Base-by-base conservation (phyloP, 1,140 invertebrate species). In the Onthophagus taurus region DNA sequence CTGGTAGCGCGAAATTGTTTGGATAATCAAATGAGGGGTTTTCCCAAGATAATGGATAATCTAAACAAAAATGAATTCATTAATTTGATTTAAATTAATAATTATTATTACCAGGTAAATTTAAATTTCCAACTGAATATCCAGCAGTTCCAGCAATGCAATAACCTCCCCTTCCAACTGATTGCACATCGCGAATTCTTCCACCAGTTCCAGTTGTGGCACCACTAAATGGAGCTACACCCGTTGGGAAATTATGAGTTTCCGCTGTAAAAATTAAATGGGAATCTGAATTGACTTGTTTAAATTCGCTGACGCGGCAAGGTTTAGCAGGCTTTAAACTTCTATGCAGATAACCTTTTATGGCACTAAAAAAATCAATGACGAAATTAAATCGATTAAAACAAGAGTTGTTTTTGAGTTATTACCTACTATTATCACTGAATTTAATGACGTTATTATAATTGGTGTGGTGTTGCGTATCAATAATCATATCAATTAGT, bases 211-310 rank as follows among this genome's bases (percentile, higher is more conserved):
- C 94, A 5, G 94, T 97, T 1, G 93, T 93, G 1, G 95, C 94
- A 3, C 95, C 95, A 72, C 91, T 94, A 54, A 92, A 91, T 0
- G 88, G 88, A 4, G 87, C 83, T 31, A 89, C 83, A 31, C 90
- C 94, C 29, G 95, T 99, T 4, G 95, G 95, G 72, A 98, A 98
- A 62, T 99, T 98, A 63, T 99, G 95, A 0, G 95, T 99, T 70
- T 99, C 95, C 0, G 95, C 95, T 5, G 95, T 97, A 54, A 97
- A 97, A 57, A 96, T 93, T n/a, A 97, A 78, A 68, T 99, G 89
- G 4, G 83, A 81, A n/a, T 78, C 71, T 0, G 71, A 64, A 6
- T 68, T 52, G 23, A 75, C 58, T 29, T 74, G 48, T 7, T 66
- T 49, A 31, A 96, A 76, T 49, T 71, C 59, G 45, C 87, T 84